Conservation (phyloP, 1,140 invertebrate species). For the Penaeus chinensis region DNA sequence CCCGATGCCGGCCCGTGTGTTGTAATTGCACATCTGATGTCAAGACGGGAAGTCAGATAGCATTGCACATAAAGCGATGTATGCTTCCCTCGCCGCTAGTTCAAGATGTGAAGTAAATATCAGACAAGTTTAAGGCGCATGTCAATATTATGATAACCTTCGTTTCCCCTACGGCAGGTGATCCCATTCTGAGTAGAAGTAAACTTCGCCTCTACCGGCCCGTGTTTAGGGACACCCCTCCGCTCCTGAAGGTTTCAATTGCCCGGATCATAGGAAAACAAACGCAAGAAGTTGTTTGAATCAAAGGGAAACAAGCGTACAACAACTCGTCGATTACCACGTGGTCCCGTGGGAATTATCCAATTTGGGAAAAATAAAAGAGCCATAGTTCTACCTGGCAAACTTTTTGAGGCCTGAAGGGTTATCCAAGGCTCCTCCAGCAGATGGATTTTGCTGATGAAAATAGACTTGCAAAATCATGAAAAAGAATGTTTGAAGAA, state of each 20-base stretch:
- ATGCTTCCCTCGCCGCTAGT: constrained; percentile 26
- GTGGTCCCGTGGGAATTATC: constrained; percentile 29
- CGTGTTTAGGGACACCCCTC: background rate
- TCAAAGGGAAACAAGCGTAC: constrained; percentile 50
- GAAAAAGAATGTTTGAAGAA: constrained; percentile 38
- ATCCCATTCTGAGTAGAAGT: background rate
- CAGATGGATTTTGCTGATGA: constrained; percentile 45
- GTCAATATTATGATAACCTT: constrained; percentile 2
- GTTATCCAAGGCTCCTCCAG: constrained; percentile 40
- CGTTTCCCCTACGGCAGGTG: background rate
- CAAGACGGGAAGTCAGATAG: background rate
- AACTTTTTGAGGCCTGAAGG: constrained; percentile 28
- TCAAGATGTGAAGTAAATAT: constrained; percentile 54
- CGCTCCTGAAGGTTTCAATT: constrained; percentile 15
- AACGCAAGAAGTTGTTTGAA: constrained; percentile 48
- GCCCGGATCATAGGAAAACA: constrained; percentile 40
- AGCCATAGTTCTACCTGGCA: constrained; percentile 25
- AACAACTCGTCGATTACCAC: constrained; percentile 43
- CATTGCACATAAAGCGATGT: background rate
- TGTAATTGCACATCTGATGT: background rate
- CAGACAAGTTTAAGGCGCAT: background rate
- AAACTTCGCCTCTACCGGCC: background rate
- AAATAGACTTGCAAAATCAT: constrained; percentile 51
- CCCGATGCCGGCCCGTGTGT: background rate
- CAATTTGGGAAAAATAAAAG: constrained; percentile 50